Conservation (phyloP, 2,888 invertebrate species). For the Sepiola atlantica region DNA sequence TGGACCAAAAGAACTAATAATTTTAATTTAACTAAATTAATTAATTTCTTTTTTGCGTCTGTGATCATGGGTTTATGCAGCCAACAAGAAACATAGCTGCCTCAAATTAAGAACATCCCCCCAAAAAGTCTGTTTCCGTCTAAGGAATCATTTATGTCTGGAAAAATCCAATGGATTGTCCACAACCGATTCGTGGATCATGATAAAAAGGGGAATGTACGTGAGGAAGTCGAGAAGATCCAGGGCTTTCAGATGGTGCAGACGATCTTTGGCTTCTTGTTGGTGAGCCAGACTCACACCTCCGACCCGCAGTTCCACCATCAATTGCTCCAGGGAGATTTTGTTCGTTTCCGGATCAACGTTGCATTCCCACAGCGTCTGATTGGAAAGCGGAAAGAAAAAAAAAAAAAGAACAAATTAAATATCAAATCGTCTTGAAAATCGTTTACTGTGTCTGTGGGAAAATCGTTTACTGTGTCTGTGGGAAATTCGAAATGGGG, state of each 20-base stretch:
- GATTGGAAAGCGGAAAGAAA: no score
- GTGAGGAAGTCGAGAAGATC: slow-evolving; percentile 73
- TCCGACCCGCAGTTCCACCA: slow-evolving; percentile 71
- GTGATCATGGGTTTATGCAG: no score
- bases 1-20: no score
- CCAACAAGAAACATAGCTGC: no score
- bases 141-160: slow-evolving; percentile 56
- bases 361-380: slow-evolving; percentile 73
- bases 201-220: slow-evolving; percentile 73
- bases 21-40: no score
- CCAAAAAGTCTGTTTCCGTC: not conserved
- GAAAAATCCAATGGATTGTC: slow-evolving; percentile 69
- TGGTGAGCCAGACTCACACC: slow-evolving; percentile 70
- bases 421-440: not conserved
- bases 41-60: no score
- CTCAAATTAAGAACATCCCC: no score
- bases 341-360: slow-evolving; percentile 69
- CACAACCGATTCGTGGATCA: slow-evolving; percentile 72
- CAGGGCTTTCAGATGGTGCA: slow-evolving; percentile 64
- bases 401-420: not conserved
- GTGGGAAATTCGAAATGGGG: no score
- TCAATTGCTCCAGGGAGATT: slow-evolving; percentile 69
- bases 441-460: no score
- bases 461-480: no score
- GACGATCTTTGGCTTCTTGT: slow-evolving; percentile 66